phyloP scores from a whole-genome alignment of 1,140 invertebrate species.

The Neodiprion pinetum region DNA sequence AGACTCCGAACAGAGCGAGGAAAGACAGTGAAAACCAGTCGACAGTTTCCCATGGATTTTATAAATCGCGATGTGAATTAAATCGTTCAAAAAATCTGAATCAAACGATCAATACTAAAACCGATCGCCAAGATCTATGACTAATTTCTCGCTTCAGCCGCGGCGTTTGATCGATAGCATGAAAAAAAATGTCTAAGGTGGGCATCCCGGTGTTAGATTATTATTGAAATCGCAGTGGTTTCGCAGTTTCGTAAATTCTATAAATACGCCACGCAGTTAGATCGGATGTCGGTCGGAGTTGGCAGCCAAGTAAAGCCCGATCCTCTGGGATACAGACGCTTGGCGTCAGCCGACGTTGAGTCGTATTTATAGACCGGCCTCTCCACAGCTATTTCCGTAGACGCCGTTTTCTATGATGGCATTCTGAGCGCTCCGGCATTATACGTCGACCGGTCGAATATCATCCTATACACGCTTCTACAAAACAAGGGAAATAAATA shows the following conservation, averaged over 20 bases:
- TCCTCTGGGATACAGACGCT: slow-evolving; percentile 44
- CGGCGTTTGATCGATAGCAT: no score
- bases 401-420: slow-evolving; percentile 38
- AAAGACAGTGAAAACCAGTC: no score
- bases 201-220: not conserved
- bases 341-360: slow-evolving; percentile 31
- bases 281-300: slow-evolving; percentile 61
- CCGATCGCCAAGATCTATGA: no score
- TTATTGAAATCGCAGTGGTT: slow-evolving; percentile 29
- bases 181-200: no score
- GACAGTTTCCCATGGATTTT: no score
- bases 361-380: slow-evolving; percentile 58
- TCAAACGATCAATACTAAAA: no score
- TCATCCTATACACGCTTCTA: not conserved
- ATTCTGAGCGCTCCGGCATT: not conserved
- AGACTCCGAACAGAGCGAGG: no score
- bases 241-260: slow-evolving; percentile 57
- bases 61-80: no score
- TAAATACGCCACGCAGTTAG: slow-evolving; percentile 56
- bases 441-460: not conserved
- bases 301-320: slow-evolving; percentile 62
- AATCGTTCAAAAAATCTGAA: no score
- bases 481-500: slow-evolving; percentile 2
- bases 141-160: no score
- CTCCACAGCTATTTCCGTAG: slow-evolving; percentile 58